Conservation (phyloP, 1,140 invertebrate genomes). For the Chrysoperla carnea region DNA sequence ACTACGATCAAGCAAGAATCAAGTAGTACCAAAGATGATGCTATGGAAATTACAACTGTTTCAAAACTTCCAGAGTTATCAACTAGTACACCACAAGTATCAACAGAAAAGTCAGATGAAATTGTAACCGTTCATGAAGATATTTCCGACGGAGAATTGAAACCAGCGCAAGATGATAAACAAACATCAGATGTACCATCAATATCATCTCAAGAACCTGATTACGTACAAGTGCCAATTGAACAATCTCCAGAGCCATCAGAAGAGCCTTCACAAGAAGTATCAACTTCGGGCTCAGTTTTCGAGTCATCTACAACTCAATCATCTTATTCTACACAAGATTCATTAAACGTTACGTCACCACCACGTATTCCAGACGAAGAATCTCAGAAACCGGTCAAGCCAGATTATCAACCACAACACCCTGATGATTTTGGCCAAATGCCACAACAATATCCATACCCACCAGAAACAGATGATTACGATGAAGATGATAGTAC, state of each 20-base stretch:
- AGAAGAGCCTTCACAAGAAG: neutral
- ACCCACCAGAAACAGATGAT: conserved; percentile 30
- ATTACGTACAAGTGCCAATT: too few species aligned
- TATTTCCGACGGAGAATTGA: neutral
- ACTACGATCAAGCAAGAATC: neutral
- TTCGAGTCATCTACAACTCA: conserved; percentile 1
- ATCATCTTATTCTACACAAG: neutral
- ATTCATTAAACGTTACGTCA: conserved; percentile 6
- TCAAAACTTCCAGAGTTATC: neutral
- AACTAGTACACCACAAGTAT: neutral
- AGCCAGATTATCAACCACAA: neutral
- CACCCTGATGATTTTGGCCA: conserved; percentile 4
- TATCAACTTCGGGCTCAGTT: neutral
- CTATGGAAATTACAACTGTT: neutral
- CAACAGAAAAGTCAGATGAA: neutral
- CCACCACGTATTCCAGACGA: conserved; percentile 4
- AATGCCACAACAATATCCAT: conserved; percentile 15
- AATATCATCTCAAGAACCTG: too few species aligned
- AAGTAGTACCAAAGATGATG: neutral
- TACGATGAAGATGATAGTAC: conserved; percentile 52
- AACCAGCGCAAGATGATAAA: too few species aligned
- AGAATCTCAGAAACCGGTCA: conserved; percentile 3
- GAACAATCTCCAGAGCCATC: neutral
- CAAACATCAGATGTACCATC: too few species aligned
- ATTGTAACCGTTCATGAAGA: conserved; percentile 1